Evolutionary conservation across 2,797 vertebrate species (phyloP), one percentile per base, ranked within the genome.

Genomic region (Peromyscus nudipes): DNA sequence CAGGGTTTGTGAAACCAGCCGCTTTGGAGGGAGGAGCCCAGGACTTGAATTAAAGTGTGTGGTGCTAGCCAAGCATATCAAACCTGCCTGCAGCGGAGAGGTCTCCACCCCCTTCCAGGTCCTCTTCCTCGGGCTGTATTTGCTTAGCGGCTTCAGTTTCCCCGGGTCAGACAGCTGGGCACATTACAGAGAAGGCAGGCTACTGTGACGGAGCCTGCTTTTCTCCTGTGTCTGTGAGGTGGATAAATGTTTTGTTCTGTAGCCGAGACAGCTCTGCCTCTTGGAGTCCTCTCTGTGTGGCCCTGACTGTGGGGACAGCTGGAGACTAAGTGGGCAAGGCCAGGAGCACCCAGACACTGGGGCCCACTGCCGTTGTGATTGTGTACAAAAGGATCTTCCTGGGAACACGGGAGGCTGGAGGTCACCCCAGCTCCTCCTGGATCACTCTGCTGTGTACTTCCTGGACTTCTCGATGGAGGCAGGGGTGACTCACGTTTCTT

Each of bases 311-410:
- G 75, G 82, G 92, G 62, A 64, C 13, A 0, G 60, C 34, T 67
- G 69, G 79, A 34, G 27, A 27, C 89, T 4, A 60, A 21, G 2
- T 52, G 34, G 86, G 49, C 1, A 0, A 73, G 79, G n/a, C 85
- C 3, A 17, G 76, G 52, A 62, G 40, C 17, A 11, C 43, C 31
- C 79, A 4, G 0, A 46, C 8, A 46, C 1, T 6, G 57, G 82
- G 75, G 6, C 94, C 81, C 69, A 23, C 21, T 77, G 89, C 69
- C 40, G 84, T 40, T 84, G 94, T 93, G 60, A 88, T 69, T 89
- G 83, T 43, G 27, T 49, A 79, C 91, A 92, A 91, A 65, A 76
- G 73, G n/a, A 62, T 79, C 86, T 96, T 95, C 88, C 86, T 69
- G 82, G 94, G 80, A 79, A 96, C n/a, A 0, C 12, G 0, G 60